Percentiles rank a stretch among this genome's conserved stretches.
These are phyloP conservation scores for Diachasma alloeum DNA, from an alignment of 1,140 invertebrate genomes.

Conservation along the genomic window DNA sequence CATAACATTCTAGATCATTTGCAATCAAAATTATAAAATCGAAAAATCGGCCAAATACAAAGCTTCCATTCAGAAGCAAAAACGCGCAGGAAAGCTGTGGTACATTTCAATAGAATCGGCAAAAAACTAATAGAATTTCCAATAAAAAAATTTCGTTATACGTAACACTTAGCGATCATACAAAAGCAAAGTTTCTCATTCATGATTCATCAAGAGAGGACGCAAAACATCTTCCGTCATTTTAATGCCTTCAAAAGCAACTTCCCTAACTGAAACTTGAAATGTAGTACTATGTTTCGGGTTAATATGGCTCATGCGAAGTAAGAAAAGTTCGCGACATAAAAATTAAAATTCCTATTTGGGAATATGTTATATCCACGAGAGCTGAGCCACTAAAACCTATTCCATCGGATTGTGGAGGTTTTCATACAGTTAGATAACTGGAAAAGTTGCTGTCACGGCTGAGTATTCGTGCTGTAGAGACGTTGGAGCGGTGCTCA, in stretches of 20 bases:
- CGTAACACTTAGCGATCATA: too few species aligned
- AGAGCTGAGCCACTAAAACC: neutral
- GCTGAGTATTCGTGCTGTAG: neutral
- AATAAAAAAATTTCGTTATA: too few species aligned
- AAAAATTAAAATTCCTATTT: neutral
- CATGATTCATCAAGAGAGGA: too few species aligned
- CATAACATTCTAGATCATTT: too few species aligned
- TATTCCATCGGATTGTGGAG: neutral
- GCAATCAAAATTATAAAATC: too few species aligned
- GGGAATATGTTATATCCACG: neutral
- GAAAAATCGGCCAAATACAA: too few species aligned
- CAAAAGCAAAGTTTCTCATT: too few species aligned
- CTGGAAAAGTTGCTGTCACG: constrained; percentile 4
- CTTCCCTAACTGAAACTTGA: too few species aligned
- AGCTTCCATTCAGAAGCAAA: too few species aligned
- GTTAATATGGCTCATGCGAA: neutral
- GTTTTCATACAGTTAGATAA: neutral
- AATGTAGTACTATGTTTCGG: neutral
- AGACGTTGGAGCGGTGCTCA: constrained; percentile 4
- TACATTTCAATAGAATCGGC: neutral
- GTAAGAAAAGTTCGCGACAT: neutral
- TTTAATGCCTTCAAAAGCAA: too few species aligned
- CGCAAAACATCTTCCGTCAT: too few species aligned
- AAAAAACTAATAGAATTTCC: neutral
- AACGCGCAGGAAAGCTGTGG: too few species aligned